Conservation (phyloP, 1,140 invertebrate species). For the Magallana ariakensis region DNA sequence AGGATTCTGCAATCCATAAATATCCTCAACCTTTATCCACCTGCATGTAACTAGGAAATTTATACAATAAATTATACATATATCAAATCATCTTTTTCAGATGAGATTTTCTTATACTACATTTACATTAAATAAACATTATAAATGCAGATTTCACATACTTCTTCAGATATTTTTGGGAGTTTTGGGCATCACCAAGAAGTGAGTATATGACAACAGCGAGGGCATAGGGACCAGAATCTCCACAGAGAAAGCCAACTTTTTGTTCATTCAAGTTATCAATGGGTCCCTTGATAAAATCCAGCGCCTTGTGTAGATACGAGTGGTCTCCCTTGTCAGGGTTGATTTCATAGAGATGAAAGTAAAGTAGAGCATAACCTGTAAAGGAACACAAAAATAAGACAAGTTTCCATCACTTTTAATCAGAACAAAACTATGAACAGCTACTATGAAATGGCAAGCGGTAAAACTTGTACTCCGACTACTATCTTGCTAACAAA, state of each 20-base stretch:
- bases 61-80: no score
- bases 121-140: no score
- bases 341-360: constrained; percentile 79
- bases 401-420: neutral
- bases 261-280: constrained; percentile 79
- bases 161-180: constrained; percentile 74
- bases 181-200: constrained; percentile 66
- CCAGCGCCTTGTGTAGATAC: constrained; percentile 80
- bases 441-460: no score
- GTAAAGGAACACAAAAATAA: constrained; percentile 38
- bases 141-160: constrained; percentile 48
- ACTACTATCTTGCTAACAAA: no score
- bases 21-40: no score
- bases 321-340: constrained; percentile 57
- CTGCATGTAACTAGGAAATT: no score
- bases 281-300: constrained; percentile 80
- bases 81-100: no score
- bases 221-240: constrained; percentile 87
- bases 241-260: constrained; percentile 88
- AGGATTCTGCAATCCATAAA: no score
- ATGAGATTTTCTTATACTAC: no score
- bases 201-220: constrained; percentile 84
- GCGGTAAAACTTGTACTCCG: no score
- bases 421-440: no score
- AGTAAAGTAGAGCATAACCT: constrained; percentile 82